These are phyloP conservation scores for Irena cyanogastra DNA, from an alignment of 2,113 vertebrate genomes.

Conservation along the genomic window DNA sequence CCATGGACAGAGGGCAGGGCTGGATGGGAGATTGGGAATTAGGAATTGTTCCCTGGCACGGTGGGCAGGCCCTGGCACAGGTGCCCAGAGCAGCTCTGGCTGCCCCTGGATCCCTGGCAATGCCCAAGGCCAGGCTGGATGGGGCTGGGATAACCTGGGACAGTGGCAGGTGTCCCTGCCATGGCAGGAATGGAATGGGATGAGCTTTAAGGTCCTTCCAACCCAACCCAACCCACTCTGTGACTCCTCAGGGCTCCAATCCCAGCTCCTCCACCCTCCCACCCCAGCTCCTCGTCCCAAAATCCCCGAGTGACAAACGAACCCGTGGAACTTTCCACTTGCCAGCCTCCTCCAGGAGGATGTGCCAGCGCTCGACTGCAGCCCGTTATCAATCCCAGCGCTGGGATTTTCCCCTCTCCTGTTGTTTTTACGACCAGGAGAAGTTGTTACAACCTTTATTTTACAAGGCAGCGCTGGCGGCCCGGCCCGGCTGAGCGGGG, in stretches of 20 bases:
- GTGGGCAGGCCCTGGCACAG: neutral
- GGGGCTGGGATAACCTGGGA: neutral
- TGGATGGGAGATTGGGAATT: fast-evolving
- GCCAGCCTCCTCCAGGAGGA: neutral
- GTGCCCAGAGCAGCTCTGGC: neutral
- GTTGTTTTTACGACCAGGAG: conserved; percentile 40
- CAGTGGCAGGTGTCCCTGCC: neutral
- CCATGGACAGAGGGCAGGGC: fast-evolving
- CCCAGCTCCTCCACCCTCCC: neutral
- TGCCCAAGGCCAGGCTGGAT: neutral
- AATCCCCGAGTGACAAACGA: neutral
- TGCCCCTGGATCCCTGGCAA: neutral
- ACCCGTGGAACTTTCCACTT: neutral
- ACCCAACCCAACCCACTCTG: neutral
- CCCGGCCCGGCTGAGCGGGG: neutral
- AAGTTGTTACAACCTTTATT: conserved; percentile 37
- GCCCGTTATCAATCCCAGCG: conserved; percentile 3
- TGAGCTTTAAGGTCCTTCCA: fast-evolving
- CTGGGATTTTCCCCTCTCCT: conserved; percentile 42
- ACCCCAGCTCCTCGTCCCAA: neutral
- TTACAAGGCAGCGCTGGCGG: neutral
- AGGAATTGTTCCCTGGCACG: neutral
- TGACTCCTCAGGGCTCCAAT: fast-evolving
- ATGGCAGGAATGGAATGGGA: fast-evolving
- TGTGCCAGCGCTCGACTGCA: neutral